These are phyloP conservation scores for Macropis europaea DNA, from an alignment of 2,888 invertebrate genomes.

Conservation along the genomic window DNA sequence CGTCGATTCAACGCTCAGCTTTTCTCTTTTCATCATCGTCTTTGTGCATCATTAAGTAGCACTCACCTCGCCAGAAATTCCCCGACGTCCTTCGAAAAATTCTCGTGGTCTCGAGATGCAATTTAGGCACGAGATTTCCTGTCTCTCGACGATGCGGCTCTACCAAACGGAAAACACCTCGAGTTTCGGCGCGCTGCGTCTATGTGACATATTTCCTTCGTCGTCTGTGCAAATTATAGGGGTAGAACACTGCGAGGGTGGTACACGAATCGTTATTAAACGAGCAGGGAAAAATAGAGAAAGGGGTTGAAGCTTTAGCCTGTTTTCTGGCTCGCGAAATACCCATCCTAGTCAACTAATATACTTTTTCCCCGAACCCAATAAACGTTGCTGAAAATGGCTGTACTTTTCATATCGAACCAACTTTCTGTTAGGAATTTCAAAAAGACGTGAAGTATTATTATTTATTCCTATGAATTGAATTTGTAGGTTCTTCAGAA, in stretches of 20 bases:
- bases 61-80: conserved; percentile 12
- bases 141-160: not conserved
- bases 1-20: too few species aligned
- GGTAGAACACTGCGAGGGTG: not conserved
- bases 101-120: conserved; percentile 16
- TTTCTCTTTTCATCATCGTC: not conserved
- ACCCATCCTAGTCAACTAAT: conserved; percentile 2
- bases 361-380: conserved; percentile 21
- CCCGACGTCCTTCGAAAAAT: not conserved
- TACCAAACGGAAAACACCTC: not conserved
- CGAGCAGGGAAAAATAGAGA: not conserved
- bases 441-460: too few species aligned
- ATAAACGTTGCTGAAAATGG: conserved; percentile 29
- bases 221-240: conserved; percentile 30
- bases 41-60: conserved; percentile 31
- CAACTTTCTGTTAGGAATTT: too few species aligned
- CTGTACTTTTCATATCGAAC: not conserved
- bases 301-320: conserved; percentile 2
- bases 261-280: conserved; percentile 36
- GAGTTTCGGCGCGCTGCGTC: not conserved
- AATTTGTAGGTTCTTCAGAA: too few species aligned
- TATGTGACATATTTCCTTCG: conserved; percentile 28
- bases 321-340: conserved; percentile 21
- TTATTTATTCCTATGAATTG: too few species aligned
- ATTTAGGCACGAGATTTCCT: conserved; percentile 29